phyloP scores from a whole-genome alignment of 2,797 vertebrate species.

The Pangasius sanitwongsei region DNA sequence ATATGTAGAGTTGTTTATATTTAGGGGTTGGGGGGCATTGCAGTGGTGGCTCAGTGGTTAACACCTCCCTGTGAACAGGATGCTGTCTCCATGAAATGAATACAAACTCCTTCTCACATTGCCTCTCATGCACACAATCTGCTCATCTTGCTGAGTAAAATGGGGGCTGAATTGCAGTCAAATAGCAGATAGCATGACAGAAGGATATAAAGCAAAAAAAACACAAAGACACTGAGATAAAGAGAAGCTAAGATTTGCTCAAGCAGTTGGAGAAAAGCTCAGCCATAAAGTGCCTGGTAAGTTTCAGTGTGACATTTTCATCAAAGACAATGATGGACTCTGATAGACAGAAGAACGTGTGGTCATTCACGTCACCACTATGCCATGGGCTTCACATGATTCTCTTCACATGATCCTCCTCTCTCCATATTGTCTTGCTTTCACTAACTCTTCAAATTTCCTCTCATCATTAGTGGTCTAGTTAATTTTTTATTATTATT shows the following conservation, averaged over 20 bases:
- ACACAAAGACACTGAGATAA: conserved; percentile 15
- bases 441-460: not conserved
- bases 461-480: not conserved
- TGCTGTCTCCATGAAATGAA: not conserved
- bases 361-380: not conserved
- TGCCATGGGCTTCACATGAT: not conserved
- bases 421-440: not conserved
- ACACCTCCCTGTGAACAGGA: not conserved
- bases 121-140: not conserved
- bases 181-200: conserved; percentile 8
- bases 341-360: not conserved
- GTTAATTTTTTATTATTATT: not conserved
- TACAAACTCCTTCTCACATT: not conserved
- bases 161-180: not conserved
- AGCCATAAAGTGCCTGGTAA: conserved; percentile 70
- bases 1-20: not conserved
- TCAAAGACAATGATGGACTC: conserved; percentile 69
- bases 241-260: conserved; percentile 60
- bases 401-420: not conserved
- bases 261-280: conserved; percentile 64
- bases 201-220: conserved; percentile 23
- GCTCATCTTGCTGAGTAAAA: not conserved
- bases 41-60: not conserved
- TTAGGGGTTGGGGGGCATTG: no score
- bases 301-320: conserved; percentile 80